Conservation (phyloP, 64 coral and sea anemone species). For the Exaiptasia diaphana region DNA sequence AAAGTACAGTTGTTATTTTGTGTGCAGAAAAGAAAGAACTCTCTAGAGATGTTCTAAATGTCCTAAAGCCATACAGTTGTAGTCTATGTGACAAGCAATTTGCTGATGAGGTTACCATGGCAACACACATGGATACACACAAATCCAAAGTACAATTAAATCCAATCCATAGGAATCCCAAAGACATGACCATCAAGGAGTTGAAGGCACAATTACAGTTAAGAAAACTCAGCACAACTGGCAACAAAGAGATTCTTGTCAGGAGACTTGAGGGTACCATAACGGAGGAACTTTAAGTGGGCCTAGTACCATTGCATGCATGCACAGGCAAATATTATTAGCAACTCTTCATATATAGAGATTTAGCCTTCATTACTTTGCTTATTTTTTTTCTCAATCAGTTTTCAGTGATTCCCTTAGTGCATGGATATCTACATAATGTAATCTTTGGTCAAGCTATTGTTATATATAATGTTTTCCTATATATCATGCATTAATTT, state of each 20-base stretch:
- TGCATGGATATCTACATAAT: no score
- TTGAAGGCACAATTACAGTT: slow-evolving; percentile 14
- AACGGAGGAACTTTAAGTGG: slow-evolving; percentile 27
- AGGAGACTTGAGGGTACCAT: slow-evolving; percentile 34
- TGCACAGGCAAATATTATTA: slow-evolving; percentile 8
- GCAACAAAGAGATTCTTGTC: slow-evolving; percentile 33
- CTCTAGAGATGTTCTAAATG: neutral
- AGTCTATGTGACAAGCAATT: neutral
- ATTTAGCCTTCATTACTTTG: no score
- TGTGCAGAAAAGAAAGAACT: slow-evolving; percentile 17
- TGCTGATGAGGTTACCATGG: neutral
- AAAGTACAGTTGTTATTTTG: neutral
- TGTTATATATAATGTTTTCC: no score
- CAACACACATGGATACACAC: slow-evolving; percentile 11
- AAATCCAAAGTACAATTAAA: neutral
- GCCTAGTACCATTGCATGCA: neutral
- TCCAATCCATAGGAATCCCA: slow-evolving; percentile 13
- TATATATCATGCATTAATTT: no score
- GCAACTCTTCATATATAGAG: neutral
- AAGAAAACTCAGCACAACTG: slow-evolving; percentile 30
- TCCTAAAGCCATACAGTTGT: neutral
- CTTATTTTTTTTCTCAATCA: no score
- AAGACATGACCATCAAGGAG: slow-evolving; percentile 28
- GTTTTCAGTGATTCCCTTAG: no score
- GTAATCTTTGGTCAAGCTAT: no score